Conservation (phyloP, 2,113 vertebrate genomes). For the Alligator sinensis region DNA sequence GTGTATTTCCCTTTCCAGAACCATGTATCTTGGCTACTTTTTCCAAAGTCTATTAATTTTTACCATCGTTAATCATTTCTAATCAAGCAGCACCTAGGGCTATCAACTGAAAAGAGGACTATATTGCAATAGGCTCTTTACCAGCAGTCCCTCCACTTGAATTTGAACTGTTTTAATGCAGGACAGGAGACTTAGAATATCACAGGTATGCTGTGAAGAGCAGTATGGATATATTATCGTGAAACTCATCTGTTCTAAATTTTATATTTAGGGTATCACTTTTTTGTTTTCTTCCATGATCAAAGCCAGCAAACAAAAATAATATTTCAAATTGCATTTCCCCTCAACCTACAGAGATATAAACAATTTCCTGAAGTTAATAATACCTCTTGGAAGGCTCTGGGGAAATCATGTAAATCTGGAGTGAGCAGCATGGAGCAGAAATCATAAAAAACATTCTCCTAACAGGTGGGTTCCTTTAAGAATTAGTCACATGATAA, state of each 20-base stretch:
- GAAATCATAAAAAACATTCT: conserved; percentile 33
- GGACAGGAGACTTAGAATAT: background rate
- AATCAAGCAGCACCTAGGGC: background rate
- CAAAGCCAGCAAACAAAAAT: conserved; percentile 58
- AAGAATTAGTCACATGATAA: background rate
- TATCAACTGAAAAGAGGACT: background rate
- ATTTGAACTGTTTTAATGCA: background rate
- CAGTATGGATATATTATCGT: background rate
- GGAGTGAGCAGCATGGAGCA: background rate
- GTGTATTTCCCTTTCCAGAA: background rate
- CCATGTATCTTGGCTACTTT: background rate
- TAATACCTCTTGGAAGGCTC: conserved; percentile 44
- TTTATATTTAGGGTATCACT: background rate
- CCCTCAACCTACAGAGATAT: conserved; percentile 9
- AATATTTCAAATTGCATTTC: conserved; percentile 57
- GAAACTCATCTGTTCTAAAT: background rate
- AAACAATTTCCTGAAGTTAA: conserved; percentile 63
- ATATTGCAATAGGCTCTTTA: background rate
- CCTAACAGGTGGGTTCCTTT: background rate
- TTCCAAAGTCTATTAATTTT: background rate
- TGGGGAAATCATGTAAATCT: conserved; percentile 67
- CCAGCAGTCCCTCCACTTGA: too few species aligned
- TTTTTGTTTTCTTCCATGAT: conserved; percentile 33
- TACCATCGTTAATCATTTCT: background rate
- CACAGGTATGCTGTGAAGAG: background rate